Evolutionary conservation across 2,113 vertebrate genomes (phyloP), one percentile per base, ranked within the genome.

Genomic region (Chionis minor): DNA sequence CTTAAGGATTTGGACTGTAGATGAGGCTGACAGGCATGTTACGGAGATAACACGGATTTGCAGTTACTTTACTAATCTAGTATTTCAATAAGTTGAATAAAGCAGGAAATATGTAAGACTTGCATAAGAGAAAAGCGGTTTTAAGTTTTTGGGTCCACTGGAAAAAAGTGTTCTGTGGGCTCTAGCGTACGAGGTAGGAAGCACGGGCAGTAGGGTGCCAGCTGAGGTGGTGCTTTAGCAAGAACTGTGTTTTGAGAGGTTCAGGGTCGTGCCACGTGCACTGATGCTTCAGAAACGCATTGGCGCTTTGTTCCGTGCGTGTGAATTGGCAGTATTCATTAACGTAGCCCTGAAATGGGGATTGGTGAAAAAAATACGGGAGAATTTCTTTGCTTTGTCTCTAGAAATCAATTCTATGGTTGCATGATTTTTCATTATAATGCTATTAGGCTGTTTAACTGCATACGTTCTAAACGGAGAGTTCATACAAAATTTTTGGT

Each of bases 291-390:
- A 0, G 3, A 13, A 20, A 1, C 1, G 0, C 10, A 6, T 3
- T 4, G 6, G 38, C 1, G 0, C 38, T 10, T 35, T 6, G 1
- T 58, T 51, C 16, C 0, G 0, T 4, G 7, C 0, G 0, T 7
- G 35, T 18, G 13, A 24, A 2, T 3, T 14, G 35, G 21, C 17
- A 16, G 15, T 6, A 3, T 18, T 32, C 0, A 0, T 12, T 28
- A 63, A 27, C 8, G 1, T 4, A 13, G 22, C 17, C n/a, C 11
- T 38, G 42, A 28, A 21, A 6, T 2, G 7, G 61, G 10, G 10
- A 12, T 3, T 2, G 19, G 30, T n/a, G 18, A 23, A 58, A 59
- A 85, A 85, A 6, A 3, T 2, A 22, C 12, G 21, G 24, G 18
- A 78, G 40, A n/a, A 2, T 8, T n/a, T 54, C 15, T 32, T 70